These are phyloP conservation scores for Actinemys pallida DNA, from an alignment of 2,113 vertebrate genomes.

Conservation along the genomic window DNA sequence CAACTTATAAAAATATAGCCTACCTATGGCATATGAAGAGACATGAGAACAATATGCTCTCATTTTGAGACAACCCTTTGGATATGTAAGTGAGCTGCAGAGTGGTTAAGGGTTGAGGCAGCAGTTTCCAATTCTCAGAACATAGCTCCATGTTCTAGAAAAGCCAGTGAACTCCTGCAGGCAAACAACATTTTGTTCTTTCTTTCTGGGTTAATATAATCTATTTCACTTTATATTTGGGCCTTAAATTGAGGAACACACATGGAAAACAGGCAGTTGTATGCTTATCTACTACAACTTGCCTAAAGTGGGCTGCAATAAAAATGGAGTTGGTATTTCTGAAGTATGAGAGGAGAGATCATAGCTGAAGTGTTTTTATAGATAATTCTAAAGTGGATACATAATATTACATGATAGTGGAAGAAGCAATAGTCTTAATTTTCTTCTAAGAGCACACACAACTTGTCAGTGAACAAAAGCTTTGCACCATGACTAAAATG, in stretches of 20 bases:
- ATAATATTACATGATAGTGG: not conserved
- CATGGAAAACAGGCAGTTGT: not conserved
- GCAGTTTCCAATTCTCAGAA: not conserved
- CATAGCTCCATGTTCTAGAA: not conserved
- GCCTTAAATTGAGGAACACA: not conserved
- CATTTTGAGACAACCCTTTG: not conserved
- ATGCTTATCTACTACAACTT: not conserved
- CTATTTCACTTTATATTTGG: not conserved
- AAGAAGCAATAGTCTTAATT: not conserved
- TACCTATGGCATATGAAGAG: not conserved
- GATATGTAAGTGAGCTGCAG: not conserved
- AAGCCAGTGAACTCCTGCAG: not conserved
- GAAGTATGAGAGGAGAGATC: not conserved
- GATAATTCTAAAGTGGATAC: not conserved
- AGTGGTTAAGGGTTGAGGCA: not conserved
- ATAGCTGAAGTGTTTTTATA: not conserved
- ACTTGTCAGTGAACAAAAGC: not conserved
- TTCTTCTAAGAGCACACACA: not conserved
- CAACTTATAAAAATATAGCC: not conserved
- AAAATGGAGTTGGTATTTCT: not conserved
- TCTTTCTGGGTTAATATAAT: not conserved
- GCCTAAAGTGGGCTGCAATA: not conserved
- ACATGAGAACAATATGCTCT: not conserved
- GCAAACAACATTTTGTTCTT: not conserved
- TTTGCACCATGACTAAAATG: not conserved